These are phyloP conservation scores for Sorex araneus DNA, from an alignment of 2,113 vertebrate genomes.

Conservation along the genomic window DNA sequence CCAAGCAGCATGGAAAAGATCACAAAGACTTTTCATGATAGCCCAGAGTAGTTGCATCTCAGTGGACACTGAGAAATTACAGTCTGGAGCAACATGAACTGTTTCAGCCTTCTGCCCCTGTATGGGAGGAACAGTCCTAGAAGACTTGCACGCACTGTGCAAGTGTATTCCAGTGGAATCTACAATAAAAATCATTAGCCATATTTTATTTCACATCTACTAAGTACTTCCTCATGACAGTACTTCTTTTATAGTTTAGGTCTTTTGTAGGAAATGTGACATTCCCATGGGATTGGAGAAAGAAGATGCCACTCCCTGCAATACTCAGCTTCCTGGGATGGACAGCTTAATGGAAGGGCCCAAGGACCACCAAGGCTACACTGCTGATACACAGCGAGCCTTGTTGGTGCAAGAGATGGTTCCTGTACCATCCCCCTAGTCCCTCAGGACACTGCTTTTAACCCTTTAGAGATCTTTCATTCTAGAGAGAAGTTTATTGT, in stretches of 20 bases:
- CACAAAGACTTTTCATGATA: neutral
- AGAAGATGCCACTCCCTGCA: too few species aligned
- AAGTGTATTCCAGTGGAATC: neutral
- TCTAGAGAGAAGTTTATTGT: neutral
- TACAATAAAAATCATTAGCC: neutral
- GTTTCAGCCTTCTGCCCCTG: fast-evolving
- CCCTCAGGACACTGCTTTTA: neutral
- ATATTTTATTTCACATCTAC: neutral
- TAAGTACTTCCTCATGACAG: constrained; percentile 6
- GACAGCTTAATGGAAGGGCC: too few species aligned
- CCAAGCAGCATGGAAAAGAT: neutral
- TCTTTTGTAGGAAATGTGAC: neutral
- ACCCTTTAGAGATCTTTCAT: too few species aligned
- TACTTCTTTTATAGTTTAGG: neutral
- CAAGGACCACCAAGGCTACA: too few species aligned
- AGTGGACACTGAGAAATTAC: neutral
- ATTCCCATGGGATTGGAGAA: too few species aligned
- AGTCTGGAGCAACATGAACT: neutral
- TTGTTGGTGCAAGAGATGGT: neutral
- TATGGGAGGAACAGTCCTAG: neutral
- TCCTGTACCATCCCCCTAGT: neutral
- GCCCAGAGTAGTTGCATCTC: neutral
- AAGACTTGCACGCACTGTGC: neutral
- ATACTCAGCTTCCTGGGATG: too few species aligned
- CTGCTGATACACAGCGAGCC: too few species aligned